Percentiles rank a stretch among this genome's conserved stretches.
phyloP scores from a whole-genome alignment of 2,113 vertebrate species.

The Anser cygnoides region DNA sequence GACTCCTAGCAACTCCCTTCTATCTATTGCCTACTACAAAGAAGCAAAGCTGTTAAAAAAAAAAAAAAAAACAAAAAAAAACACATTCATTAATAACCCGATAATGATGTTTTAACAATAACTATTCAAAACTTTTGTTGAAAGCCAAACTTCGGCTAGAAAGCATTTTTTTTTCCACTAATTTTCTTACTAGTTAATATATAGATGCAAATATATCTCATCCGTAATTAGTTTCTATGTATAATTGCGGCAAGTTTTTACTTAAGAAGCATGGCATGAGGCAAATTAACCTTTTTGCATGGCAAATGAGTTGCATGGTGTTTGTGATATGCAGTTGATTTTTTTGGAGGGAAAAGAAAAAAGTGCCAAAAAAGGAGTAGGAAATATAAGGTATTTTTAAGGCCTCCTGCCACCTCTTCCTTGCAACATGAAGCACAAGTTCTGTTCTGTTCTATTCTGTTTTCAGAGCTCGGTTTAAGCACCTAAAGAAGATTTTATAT shows the following conservation, averaged over 20 bases:
- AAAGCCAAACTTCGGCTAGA: neutral
- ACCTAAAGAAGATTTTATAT: neutral
- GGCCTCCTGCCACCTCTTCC: neutral
- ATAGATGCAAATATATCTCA: neutral
- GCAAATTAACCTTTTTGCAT: neutral
- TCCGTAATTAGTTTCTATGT: neutral
- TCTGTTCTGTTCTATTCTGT: neutral
- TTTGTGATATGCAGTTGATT: neutral
- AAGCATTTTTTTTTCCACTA: neutral
- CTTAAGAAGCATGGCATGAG: neutral
- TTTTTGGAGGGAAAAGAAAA: neutral
- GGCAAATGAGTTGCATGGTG: neutral
- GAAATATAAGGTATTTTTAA: neutral
- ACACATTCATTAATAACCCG: neutral
- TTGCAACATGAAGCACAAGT: neutral
- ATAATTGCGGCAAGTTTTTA: neutral
- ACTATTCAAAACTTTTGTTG: neutral
- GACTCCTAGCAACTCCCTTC: neutral
- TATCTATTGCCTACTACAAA: neutral
- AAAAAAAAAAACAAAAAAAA: neutral
- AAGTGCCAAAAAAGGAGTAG: neutral
- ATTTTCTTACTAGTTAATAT: neutral
- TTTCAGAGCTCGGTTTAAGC: neutral
- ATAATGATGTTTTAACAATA: neutral
- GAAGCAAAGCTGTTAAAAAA: neutral